Base-by-base conservation (phyloP, 2,113 vertebrate genomes). In the Acrocephalus kingi region DNA sequence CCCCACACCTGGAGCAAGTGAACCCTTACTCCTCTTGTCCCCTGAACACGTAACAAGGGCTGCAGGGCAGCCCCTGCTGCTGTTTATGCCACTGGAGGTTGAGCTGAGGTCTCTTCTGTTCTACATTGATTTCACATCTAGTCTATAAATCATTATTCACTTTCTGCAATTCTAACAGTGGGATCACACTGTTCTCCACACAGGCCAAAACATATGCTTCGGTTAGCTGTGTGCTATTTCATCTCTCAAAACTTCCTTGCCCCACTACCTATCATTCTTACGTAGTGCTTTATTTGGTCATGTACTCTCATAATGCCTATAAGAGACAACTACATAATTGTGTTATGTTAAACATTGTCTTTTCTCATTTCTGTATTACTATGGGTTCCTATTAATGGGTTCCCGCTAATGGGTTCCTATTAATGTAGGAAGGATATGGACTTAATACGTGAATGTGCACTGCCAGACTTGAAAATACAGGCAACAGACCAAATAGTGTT, bases 1-100 rank as follows among this genome's bases (percentile, higher is more conserved):
- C 35, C 16, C 21, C 0, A 5, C 19, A 20, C 8, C 15, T 45
- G n/a, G 18, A 55, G 35, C 55, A 67, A 41, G 19, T 8, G 35
- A 49, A 23, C 31, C 35, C 37, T 46, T 6, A 16, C 33, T 27
- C 17, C 22, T 54, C 15, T 7, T 5, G 19, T 23, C 25, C n/a
- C n/a, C 17, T 35, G 41, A 45, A 27, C 0, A 0, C 5, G 25
- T 35, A 61, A 28, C 5, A 43, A 6, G 24, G 45, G 15, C 48
- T 92, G 45, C 37, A 21, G 33, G 51, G 31, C n/a, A 75, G 22
- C 27, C 13, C 8, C 28, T 27, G 5, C n/a, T 48, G 16, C 19
- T 56, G 23, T 30, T 45, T 13, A 24, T 56, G 54, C 58, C n/a
- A 8, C 45, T 52, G 37, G 20, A 39, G 27, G 19, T 14, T 51